A percentile compares a stretch with the other conserved stretches of the same genome.
phyloP scores from a whole-genome alignment of 2,888 invertebrate genomes.

The Luperina nickerlii region DNA sequence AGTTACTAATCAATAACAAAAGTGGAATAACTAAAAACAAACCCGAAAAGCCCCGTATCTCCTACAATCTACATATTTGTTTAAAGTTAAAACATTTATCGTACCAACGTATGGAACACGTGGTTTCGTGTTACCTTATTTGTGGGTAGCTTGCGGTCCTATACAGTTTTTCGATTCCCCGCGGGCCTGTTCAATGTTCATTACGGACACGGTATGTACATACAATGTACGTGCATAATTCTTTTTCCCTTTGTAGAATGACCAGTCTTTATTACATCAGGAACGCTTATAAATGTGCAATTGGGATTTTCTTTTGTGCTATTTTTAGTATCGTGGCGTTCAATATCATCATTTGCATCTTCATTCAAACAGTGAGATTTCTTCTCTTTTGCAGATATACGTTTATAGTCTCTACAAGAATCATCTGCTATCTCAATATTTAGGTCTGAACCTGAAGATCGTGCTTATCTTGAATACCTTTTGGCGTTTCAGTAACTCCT shows the following conservation, averaged over 20 bases:
- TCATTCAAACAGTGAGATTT: neutral
- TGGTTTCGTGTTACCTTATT: conserved; percentile 49
- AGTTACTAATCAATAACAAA: neutral
- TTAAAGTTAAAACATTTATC: conserved; percentile 29
- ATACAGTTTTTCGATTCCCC: conserved; percentile 68
- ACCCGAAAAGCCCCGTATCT: neutral
- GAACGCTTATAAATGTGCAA: conserved; percentile 27
- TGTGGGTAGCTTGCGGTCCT: conserved; percentile 47
- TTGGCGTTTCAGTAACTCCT: conserved; percentile 12
- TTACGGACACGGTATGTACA: conserved; percentile 57
- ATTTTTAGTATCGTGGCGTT: conserved; percentile 9
- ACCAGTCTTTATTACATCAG: conserved; percentile 26
- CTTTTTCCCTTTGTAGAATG: conserved; percentile 30
- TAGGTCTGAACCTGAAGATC: neutral
- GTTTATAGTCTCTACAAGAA: neutral
- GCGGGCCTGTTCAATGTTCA: conserved; percentile 67
- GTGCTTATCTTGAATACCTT: conserved; percentile 16
- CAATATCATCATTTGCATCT: conserved; percentile 13
- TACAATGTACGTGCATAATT: conserved; percentile 57
- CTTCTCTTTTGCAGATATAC: neutral
- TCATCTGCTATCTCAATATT: neutral
- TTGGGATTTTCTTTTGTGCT: conserved; percentile 11
- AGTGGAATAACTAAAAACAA: neutral
- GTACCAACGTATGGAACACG: conserved; percentile 5
- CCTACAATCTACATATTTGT: neutral